Evolutionary conservation across 2,888 invertebrate species (phyloP).

Genomic region (Oligia strigilis): DNA sequence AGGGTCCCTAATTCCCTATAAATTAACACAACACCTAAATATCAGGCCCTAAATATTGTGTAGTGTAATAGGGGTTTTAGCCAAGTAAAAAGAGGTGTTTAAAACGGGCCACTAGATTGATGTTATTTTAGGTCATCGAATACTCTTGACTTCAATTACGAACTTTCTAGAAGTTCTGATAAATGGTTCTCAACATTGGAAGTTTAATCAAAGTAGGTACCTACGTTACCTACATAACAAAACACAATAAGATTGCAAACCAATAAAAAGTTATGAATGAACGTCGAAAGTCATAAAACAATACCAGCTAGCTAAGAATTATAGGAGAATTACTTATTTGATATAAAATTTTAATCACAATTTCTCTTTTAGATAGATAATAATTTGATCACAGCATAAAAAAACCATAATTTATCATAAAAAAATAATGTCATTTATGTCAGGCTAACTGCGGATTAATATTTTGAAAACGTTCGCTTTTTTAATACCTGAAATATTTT

Average conservation of each 20-base stretch:
- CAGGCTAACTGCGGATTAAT: neutral
- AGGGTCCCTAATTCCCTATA: neutral
- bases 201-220: neutral
- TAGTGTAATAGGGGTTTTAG: neutral
- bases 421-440: neutral
- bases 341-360: neutral
- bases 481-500: constrained; percentile 9
- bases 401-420: neutral
- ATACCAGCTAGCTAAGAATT: neutral
- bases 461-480: constrained; percentile 9
- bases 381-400: neutral
- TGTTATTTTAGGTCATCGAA: neutral
- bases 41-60: neutral
- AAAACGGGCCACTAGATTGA: neutral
- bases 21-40: neutral
- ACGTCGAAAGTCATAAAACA: constrained; percentile 9
- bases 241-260: neutral
- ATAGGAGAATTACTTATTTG: neutral
- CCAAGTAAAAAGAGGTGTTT: constrained; percentile 3
- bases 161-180: neutral
- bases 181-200: neutral
- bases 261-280: constrained; percentile 11
- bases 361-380: neutral
- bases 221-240: neutral
- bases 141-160: neutral